These are phyloP conservation scores for Egretta garzetta DNA, from an alignment of 2,113 vertebrate genomes.

Conservation along the genomic window DNA sequence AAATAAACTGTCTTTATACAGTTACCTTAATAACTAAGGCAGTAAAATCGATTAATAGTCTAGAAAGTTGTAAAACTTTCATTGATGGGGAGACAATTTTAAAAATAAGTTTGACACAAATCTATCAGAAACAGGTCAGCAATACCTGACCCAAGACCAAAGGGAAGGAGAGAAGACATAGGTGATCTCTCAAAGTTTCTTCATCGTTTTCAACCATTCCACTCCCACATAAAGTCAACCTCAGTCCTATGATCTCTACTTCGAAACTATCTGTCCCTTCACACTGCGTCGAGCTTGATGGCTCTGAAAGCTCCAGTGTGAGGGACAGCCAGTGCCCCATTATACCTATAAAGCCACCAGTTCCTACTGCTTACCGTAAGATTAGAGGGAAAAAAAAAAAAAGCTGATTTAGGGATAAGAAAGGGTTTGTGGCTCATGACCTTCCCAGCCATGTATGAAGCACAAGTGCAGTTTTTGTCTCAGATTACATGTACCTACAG, in stretches of 20 bases:
- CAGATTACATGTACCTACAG: not conserved
- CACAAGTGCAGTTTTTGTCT: not conserved
- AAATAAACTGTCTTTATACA: not conserved
- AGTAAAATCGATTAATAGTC: not conserved
- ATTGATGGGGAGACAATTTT: not conserved
- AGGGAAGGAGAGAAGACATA: not conserved
- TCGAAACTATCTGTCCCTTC: not conserved
- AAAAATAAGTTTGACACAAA: not conserved
- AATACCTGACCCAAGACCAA: not conserved
- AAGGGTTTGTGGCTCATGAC: not conserved
- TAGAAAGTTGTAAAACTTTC: not conserved
- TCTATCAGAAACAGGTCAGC: not conserved
- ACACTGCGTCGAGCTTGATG: rapidly evolving
- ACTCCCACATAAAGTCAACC: not conserved
- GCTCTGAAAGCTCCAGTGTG: not conserved
- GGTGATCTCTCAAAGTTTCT: not conserved
- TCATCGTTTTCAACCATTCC: not conserved
- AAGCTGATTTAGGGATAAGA: not conserved
- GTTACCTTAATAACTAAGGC: not conserved
- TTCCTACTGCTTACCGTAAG: not conserved
- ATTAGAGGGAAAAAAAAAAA: rapidly evolving
- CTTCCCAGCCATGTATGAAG: not conserved
- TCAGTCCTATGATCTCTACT: not conserved
- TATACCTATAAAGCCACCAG: not conserved
- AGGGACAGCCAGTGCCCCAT: not conserved